Conservation (phyloP, 2,113 vertebrate species). For the Dipodomys merriami region DNA sequence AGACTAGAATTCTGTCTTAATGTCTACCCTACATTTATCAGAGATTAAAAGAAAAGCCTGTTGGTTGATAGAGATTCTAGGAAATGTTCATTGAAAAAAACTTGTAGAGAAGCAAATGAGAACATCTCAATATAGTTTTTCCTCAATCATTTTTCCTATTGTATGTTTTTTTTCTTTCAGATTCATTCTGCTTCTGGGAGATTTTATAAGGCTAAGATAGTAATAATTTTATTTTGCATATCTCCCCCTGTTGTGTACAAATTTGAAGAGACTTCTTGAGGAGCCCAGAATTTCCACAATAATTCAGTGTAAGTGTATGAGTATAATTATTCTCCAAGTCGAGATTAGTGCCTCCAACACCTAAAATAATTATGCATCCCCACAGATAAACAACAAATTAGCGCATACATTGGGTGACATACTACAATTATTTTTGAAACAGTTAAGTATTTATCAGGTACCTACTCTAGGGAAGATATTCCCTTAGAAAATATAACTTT, state of each 20-base stretch:
- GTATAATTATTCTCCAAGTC: background rate
- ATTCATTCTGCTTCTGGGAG: background rate
- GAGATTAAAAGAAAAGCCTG: background rate
- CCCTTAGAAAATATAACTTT: slow-evolving; percentile 17
- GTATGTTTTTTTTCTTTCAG: background rate
- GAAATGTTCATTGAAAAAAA: background rate
- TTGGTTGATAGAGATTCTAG: background rate
- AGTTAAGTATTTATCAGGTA: slow-evolving; percentile 8
- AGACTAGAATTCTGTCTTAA: background rate
- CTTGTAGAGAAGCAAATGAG: background rate
- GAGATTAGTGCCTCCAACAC: background rate
- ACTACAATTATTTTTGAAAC: background rate
- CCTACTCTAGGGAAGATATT: background rate
- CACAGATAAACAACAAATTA: background rate
- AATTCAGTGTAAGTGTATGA: background rate
- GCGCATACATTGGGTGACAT: background rate
- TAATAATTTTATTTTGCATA: background rate
- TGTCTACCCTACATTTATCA: background rate
- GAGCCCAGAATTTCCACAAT: background rate
- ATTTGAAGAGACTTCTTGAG: background rate
- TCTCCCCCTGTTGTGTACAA: background rate
- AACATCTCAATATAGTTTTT: background rate
- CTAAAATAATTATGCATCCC: background rate
- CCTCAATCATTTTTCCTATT: background rate
- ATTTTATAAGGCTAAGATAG: background rate